Conservation (phyloP, 2,888 invertebrate genomes). For the Lasioglossum vierecki region DNA sequence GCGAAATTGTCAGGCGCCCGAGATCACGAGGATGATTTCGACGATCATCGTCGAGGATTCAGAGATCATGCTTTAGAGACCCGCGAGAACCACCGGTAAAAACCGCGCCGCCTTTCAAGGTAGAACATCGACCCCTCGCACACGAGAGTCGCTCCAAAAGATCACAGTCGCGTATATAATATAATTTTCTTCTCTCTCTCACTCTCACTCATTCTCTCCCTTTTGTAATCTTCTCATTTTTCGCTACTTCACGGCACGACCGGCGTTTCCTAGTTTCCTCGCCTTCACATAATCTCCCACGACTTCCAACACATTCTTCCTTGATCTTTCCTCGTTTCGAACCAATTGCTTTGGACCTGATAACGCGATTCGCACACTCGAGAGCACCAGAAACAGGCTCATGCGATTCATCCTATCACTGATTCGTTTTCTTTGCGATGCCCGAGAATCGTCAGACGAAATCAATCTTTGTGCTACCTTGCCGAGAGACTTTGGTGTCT, state of each 20-base stretch:
- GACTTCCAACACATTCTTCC: neutral
- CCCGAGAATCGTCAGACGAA: constrained; percentile 5
- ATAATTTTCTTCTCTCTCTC: constrained; percentile 58
- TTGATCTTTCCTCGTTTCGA: constrained; percentile 5
- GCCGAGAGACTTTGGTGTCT: neutral
- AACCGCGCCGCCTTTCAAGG: constrained; percentile 58
- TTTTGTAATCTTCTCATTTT: constrained; percentile 46
- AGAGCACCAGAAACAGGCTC: constrained; percentile 15
- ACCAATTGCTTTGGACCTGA: constrained; percentile 18
- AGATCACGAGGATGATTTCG: constrained; percentile 18
- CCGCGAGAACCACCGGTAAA: constrained; percentile 8
- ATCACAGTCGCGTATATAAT: constrained; percentile 73
- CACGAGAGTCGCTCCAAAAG: constrained; percentile 68
- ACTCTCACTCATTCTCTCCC: neutral
- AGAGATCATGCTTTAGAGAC: constrained; percentile 13
- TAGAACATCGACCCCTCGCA: constrained; percentile 69
- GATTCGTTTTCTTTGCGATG: neutral
- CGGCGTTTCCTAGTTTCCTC: constrained; percentile 53
- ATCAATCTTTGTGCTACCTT: constrained; percentile 5
- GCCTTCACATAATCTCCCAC: constrained; percentile 7
- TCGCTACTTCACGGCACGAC: constrained; percentile 55
- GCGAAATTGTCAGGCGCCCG: constrained; percentile 23
- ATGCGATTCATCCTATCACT: neutral
- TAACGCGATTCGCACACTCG: constrained; percentile 52
- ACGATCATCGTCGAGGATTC: constrained; percentile 14